Evolutionary conservation across 1,140 invertebrate species (phyloP).

Genomic region (Bilobella aurantiaca): DNA sequence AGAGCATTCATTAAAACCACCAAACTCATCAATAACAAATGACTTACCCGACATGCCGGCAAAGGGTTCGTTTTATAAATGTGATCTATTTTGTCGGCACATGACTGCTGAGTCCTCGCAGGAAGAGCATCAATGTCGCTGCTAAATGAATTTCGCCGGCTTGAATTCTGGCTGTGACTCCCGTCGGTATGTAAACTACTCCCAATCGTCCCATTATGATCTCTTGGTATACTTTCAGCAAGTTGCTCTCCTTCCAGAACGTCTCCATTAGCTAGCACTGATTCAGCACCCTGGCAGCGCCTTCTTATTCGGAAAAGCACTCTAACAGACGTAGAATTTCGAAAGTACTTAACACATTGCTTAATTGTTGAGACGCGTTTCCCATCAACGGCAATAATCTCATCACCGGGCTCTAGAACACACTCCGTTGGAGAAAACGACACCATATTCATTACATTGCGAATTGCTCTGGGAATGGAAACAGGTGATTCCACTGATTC

Average conservation of each 20-base stretch:
- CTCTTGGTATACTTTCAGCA: not conserved
- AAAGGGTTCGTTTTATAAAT: not conserved
- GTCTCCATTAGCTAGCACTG: not conserved
- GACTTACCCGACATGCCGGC: conserved; percentile 9
- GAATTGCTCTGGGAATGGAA: not conserved
- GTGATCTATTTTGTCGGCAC: not conserved
- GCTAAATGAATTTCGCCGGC: not conserved
- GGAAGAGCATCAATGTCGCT: not conserved
- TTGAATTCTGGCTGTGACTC: not conserved
- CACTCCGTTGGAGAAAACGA: conserved; percentile 5
- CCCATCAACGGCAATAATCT: conserved; percentile 67
- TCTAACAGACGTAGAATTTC: conserved; percentile 26
- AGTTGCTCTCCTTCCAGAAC: not conserved
- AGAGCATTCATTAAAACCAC: no score
- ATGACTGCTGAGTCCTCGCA: not conserved
- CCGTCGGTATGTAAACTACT: not conserved
- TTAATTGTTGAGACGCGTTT: conserved; percentile 50
- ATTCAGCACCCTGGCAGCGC: conserved; percentile 7
- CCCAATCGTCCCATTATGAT: not conserved
- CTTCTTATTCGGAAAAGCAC: conserved; percentile 33
- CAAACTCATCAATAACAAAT: not conserved
- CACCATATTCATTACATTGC: not conserved
- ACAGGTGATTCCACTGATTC: conserved; percentile 11
- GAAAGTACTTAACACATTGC: conserved; percentile 31
- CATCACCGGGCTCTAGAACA: conserved; percentile 64